phyloP scores from a whole-genome alignment of 2,888 invertebrate species.

The Argyresthia goedartella region DNA sequence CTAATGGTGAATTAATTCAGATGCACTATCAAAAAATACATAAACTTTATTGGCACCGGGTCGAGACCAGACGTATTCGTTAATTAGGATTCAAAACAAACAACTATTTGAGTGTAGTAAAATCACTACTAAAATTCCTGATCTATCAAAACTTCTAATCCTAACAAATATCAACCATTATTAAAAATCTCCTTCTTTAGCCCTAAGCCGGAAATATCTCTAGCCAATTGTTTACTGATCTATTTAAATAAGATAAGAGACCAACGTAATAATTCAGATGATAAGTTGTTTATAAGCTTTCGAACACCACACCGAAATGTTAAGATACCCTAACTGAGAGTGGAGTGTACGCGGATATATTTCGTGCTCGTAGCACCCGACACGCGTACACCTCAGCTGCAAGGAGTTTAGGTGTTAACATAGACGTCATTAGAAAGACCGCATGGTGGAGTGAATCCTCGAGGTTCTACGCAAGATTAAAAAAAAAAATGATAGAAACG shows the following conservation, averaged over 20 bases:
- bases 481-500: too few relatives aligned
- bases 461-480: too few relatives aligned
- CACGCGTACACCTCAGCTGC: slow-evolving; percentile 11
- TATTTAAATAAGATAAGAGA: slow-evolving; percentile 10
- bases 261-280: not conserved
- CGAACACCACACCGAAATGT: slow-evolving; percentile 9
- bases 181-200: slow-evolving; percentile 11
- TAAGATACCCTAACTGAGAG: slow-evolving; percentile 1
- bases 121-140: slow-evolving; percentile 5
- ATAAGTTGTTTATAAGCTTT: slow-evolving; percentile 7
- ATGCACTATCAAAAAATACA: slow-evolving; percentile 13
- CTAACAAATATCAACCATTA: slow-evolving; percentile 8
- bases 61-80: slow-evolving; percentile 14
- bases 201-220: slow-evolving; percentile 12
- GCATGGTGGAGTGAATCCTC: slow-evolving; percentile 15
- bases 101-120: too few relatives aligned
- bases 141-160: slow-evolving; percentile 7
- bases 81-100: too few relatives aligned
- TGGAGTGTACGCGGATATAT: slow-evolving; percentile 7
- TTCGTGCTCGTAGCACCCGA: slow-evolving; percentile 9
- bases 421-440: slow-evolving; percentile 12
- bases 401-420: slow-evolving; percentile 11
- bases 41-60: not conserved
- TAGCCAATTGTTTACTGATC: slow-evolving; percentile 7
- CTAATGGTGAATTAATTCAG: slow-evolving; percentile 5